phyloP scores from a whole-genome alignment of 2,888 invertebrate species.

The Amphipoea lucens region DNA sequence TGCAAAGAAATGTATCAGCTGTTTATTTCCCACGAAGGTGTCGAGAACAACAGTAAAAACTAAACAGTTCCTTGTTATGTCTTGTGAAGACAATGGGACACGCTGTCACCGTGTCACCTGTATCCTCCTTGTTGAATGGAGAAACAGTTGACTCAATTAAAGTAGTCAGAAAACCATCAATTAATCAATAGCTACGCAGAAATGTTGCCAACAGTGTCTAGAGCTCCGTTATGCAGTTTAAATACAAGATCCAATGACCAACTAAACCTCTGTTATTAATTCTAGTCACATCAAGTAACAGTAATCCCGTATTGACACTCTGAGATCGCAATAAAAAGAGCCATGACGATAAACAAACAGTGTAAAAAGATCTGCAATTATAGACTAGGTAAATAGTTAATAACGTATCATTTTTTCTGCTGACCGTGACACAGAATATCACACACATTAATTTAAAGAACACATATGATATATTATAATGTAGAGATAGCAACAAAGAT shows the following conservation, averaged over 20 bases:
- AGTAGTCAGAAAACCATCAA: conserved; percentile 23
- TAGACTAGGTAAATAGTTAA: conserved; percentile 36
- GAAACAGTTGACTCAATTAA: conserved; percentile 1
- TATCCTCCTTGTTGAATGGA: background rate
- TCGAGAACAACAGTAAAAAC: conserved; percentile 29
- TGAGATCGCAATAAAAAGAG: conserved; percentile 19
- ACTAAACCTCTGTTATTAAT: conserved; percentile 15
- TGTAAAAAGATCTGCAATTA: conserved; percentile 46
- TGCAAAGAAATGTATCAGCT: conserved; percentile 27
- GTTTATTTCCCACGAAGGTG: conserved; percentile 29
- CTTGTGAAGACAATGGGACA: conserved; percentile 7
- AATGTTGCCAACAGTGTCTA: conserved; percentile 6
- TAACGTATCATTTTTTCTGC: conserved; percentile 48
- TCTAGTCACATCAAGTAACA: conserved; percentile 18
- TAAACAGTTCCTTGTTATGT: conserved; percentile 16
- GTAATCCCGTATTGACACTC: conserved; percentile 20
- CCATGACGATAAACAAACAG: conserved; percentile 15
- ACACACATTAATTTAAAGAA: conserved; percentile 43
- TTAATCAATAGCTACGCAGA: conserved; percentile 32
- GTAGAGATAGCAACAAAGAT: conserved; percentile 45
- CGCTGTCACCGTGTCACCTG: background rate
- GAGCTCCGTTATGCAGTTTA: conserved; percentile 6
- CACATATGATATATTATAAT: conserved; percentile 28
- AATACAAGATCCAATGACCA: conserved; percentile 3
- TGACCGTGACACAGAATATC: conserved; percentile 61